phyloP scores from a whole-genome alignment of 2,797 vertebrate genomes.

The Sebastes itinus region DNA sequence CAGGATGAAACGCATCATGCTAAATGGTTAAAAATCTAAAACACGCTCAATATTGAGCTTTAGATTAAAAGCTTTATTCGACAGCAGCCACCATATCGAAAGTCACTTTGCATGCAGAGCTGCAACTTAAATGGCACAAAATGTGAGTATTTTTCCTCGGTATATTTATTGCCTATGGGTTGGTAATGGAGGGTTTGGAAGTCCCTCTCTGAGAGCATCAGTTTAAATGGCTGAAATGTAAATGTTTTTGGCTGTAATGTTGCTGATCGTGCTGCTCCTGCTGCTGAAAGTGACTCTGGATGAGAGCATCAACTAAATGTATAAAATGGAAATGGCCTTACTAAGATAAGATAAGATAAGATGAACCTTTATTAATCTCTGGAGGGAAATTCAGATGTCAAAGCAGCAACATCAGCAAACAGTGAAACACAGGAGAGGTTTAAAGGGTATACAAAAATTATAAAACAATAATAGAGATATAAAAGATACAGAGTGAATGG shows the following conservation, averaged over 20 bases:
- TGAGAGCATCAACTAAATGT: slow-evolving; percentile 11
- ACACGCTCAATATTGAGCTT: slow-evolving; percentile 28
- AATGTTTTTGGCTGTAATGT: slow-evolving; percentile 46
- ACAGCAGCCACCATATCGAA: slow-evolving; percentile 6
- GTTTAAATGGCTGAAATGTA: slow-evolving; percentile 56
- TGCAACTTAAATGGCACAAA: slow-evolving; percentile 15
- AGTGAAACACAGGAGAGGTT: too few relatives aligned
- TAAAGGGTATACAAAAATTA: too few relatives aligned
- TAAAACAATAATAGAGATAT: too few relatives aligned
- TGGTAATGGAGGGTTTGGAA: slow-evolving; percentile 18
- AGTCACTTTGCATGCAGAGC: slow-evolving; percentile 43
- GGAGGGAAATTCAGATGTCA: too few relatives aligned
- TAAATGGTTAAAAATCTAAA: slow-evolving; percentile 30
- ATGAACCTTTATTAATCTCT: too few relatives aligned
- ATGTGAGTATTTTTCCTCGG: neutral
- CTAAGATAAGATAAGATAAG: too few relatives aligned
- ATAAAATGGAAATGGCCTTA: neutral
- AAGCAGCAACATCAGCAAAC: too few relatives aligned
- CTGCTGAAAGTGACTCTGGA: slow-evolving; percentile 18
- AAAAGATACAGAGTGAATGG: too few relatives aligned
- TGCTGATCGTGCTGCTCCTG: slow-evolving; percentile 21
- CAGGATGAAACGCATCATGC: slow-evolving; percentile 24
- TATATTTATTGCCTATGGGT: slow-evolving; percentile 32
- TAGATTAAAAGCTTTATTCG: slow-evolving; percentile 53
- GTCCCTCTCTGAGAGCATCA: slow-evolving; percentile 41